A percentile compares a stretch with the other conserved stretches of the same genome.
phyloP scores from a whole-genome alignment of 1,140 invertebrate genomes.

The Chelonus insularis region DNA sequence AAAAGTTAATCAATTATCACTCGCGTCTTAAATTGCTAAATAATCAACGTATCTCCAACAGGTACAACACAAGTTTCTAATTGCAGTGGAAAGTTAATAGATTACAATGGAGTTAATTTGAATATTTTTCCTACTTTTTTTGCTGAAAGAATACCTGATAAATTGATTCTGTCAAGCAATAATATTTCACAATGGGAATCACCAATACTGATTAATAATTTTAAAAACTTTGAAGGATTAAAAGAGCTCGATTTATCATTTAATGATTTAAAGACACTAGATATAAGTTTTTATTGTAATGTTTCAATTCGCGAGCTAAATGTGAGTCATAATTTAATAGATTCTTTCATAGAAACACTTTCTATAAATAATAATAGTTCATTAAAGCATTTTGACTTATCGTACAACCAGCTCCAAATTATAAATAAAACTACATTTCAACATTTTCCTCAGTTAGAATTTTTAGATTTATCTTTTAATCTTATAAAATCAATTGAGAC shows the following conservation, averaged over 20 bases:
- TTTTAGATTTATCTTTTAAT: slow-evolving; percentile 43
- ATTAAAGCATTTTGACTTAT: slow-evolving; percentile 39
- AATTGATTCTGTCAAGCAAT: slow-evolving; percentile 44
- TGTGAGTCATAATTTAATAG: slow-evolving; percentile 45
- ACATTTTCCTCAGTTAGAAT: slow-evolving; percentile 30
- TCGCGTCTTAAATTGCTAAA: too few species aligned
- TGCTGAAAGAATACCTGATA: too few species aligned
- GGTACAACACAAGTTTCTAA: too few species aligned
- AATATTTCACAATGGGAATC: too few species aligned
- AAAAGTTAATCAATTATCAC: too few species aligned
- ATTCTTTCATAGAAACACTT: neutral
- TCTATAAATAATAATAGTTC: slow-evolving; percentile 16
- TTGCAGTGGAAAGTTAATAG: slow-evolving; percentile 1
- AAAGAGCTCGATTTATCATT: slow-evolving; percentile 39
- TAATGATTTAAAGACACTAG: slow-evolving; percentile 35
- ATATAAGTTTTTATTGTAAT: slow-evolving; percentile 23
- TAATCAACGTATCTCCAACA: too few species aligned
- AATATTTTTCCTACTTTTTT: slow-evolving; percentile 6
- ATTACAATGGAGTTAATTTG: slow-evolving; percentile 3
- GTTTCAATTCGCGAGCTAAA: slow-evolving; percentile 35
- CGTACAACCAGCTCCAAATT: slow-evolving; percentile 37
- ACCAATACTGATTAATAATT: too few species aligned
- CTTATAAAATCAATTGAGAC: slow-evolving; percentile 34
- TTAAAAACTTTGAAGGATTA: too few species aligned
- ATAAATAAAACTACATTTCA: slow-evolving; percentile 26